These are phyloP conservation scores for Scaptodrosophila latifasciaeformis DNA, from an alignment of 2,888 invertebrate species.

Conservation along the genomic window DNA sequence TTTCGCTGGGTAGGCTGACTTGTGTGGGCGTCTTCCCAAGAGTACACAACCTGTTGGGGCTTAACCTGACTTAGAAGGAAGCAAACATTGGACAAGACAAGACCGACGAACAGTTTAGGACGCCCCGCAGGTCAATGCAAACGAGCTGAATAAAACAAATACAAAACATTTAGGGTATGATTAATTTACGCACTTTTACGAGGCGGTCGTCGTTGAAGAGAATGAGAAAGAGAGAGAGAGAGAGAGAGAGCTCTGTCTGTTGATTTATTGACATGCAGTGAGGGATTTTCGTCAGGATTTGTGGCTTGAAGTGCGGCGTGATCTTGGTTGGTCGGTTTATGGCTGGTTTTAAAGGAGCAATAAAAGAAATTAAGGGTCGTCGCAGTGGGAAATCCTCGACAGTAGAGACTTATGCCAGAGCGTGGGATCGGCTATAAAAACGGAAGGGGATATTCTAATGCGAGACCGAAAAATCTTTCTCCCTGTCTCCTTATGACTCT, in stretches of 20 bases:
- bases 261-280: slow-evolving; percentile 71
- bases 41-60: slow-evolving; percentile 64
- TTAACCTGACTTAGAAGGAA: slow-evolving; percentile 44
- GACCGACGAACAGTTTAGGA: slow-evolving; percentile 47
- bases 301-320: too few relatives aligned
- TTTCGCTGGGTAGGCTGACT: too few relatives aligned
- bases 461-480: too few relatives aligned
- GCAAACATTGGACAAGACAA: too few relatives aligned
- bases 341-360: slow-evolving; percentile 49
- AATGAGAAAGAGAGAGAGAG: too few relatives aligned
- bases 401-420: background rate
- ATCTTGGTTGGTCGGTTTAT: slow-evolving; percentile 34
- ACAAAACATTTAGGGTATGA: slow-evolving; percentile 70
- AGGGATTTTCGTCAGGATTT: slow-evolving; percentile 54
- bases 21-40: too few relatives aligned
- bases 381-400: background rate
- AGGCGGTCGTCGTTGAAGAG: slow-evolving; percentile 66
- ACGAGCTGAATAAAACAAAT: slow-evolving; percentile 54
- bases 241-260: slow-evolving; percentile 43
- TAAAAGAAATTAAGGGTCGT: slow-evolving; percentile 49
- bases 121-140: slow-evolving; percentile 27
- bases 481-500: too few relatives aligned
- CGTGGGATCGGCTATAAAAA: too few relatives aligned
- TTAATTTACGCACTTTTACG: slow-evolving; percentile 75
- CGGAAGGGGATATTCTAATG: too few relatives aligned